Evolutionary conservation across 2,888 invertebrate species (phyloP).

Genomic region (Mystacides longicornis): DNA sequence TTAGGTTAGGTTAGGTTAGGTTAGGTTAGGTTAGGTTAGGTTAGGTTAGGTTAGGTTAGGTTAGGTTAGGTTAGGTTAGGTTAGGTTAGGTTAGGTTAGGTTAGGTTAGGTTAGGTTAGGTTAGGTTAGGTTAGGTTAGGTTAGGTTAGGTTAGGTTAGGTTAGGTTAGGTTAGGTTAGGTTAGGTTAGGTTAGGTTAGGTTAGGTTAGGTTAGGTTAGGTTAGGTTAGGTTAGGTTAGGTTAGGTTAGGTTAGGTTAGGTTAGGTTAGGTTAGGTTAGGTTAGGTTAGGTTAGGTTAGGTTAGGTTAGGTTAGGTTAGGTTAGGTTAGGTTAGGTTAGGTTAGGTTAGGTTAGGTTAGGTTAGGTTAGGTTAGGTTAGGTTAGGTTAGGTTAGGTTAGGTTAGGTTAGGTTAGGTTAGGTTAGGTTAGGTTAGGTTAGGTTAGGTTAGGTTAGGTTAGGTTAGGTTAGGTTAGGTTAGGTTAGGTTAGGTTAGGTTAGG

Average conservation of each 20-base stretch:
- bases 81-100: slow-evolving; percentile 2
- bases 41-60: slow-evolving; percentile 2
- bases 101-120: slow-evolving; percentile 2
- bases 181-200: slow-evolving; percentile 2
- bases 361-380: slow-evolving; percentile 2
- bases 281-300: slow-evolving; percentile 2
- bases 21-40: slow-evolving; percentile 2
- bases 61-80: slow-evolving; percentile 2
- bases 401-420: slow-evolving; percentile 2
- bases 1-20: slow-evolving; percentile 2
- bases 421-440: slow-evolving; percentile 2
- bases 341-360: slow-evolving; percentile 2
- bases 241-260: slow-evolving; percentile 2
- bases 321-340: slow-evolving; percentile 2
- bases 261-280: slow-evolving; percentile 2
- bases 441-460: slow-evolving; percentile 2
- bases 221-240: slow-evolving; percentile 2
- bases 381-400: slow-evolving; percentile 2
- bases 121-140: slow-evolving; percentile 2
- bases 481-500: slow-evolving; percentile 2
- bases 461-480: slow-evolving; percentile 2
- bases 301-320: slow-evolving; percentile 2
- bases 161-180: slow-evolving; percentile 2
- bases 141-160: slow-evolving; percentile 2
- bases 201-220: slow-evolving; percentile 2